Base-by-base conservation (phyloP, 2,113 vertebrate genomes). In the Conger conger region DNA sequence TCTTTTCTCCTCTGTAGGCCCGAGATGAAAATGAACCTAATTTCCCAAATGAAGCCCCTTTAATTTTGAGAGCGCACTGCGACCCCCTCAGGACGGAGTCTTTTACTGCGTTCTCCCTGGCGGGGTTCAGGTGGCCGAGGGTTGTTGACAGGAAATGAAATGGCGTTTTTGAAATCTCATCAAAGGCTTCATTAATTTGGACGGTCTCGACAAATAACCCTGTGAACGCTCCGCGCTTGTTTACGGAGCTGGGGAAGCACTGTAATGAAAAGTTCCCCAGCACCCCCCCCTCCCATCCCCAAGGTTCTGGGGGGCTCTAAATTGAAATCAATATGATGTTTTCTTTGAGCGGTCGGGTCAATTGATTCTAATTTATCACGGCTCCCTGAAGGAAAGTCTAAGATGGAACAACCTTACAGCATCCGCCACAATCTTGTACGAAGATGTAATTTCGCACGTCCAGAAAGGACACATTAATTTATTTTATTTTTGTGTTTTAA, bases 81-180 rank as follows among this genome's bases (percentile, higher is more conserved):
- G 1, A 13, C 15, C 15, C 45, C 45, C 45, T 15, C 45, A 9
- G 45, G 45, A 50, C 15, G 45, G 45, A 8, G 11, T 15, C 23
- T 50, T n/a, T 80, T 80, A 80, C 50, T 45, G 37, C 42, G 42
- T 50, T 57, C 18, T 57, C n/a, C 35, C 45, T 57, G 80, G n/a
- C 33, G 80, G 54, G 80, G 53, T 35, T 23, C 80, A 57, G 80
- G 45, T 81, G 79, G 45, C 78, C 23, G 35, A 8, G 78, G 38
- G 38, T 80, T 27, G 38, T 80, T 45, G 79, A 80, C 30, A 9
- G 42, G 60, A n/a, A n/a, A 73, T 53, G 45, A 73, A 42, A 82
- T 82, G 35, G 45, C 68, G 82, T 42, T 82, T 37, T 30, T 38
- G 54, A 68, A 63, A 82, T 82, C 82, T 82, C 35, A 82, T 42